Percentiles rank a stretch among this genome's conserved stretches.
Evolutionary conservation across 1,140 invertebrate genomes (phyloP).

Genomic region (Macrobrachium rosenbergii): DNA sequence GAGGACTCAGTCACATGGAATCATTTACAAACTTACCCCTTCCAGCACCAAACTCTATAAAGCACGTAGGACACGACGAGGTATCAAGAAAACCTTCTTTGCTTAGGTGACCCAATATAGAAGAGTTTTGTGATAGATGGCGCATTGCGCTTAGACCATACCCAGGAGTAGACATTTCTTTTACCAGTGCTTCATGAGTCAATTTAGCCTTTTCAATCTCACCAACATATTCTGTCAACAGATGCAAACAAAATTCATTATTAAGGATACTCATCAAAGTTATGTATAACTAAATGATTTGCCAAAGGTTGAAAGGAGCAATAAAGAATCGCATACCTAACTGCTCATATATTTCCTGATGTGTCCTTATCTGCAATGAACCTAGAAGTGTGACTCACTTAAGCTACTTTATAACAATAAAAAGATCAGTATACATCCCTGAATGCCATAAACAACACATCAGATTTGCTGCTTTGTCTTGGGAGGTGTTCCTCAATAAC

Average conservation of each 20-base stretch:
- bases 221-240: constrained; percentile 18
- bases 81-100: constrained; percentile 14
- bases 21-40: constrained; percentile 17
- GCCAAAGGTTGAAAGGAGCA: too few relatives aligned
- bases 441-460: not conserved
- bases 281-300: too few relatives aligned
- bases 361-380: too few relatives aligned
- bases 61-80: constrained; percentile 21
- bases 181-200: constrained; percentile 6
- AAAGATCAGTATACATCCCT: not conserved
- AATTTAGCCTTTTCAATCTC: constrained; percentile 28
- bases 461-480: not conserved
- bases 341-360: too few relatives aligned
- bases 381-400: not conserved
- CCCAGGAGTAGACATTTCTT: constrained; percentile 13
- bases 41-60: constrained; percentile 47
- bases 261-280: not conserved
- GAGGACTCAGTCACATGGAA: not conserved
- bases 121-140: constrained; percentile 39
- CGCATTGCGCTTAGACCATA: constrained; percentile 24
- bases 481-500: too few relatives aligned
- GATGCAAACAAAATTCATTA: not conserved
- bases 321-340: too few relatives aligned
- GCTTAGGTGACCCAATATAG: constrained; percentile 28
- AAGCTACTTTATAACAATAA: not conserved